A percentile compares a stretch with the other conserved stretches of the same genome.
Conservation (phyloP, 1,140 invertebrate species). For the Meloidogyne exigua region DNA sequence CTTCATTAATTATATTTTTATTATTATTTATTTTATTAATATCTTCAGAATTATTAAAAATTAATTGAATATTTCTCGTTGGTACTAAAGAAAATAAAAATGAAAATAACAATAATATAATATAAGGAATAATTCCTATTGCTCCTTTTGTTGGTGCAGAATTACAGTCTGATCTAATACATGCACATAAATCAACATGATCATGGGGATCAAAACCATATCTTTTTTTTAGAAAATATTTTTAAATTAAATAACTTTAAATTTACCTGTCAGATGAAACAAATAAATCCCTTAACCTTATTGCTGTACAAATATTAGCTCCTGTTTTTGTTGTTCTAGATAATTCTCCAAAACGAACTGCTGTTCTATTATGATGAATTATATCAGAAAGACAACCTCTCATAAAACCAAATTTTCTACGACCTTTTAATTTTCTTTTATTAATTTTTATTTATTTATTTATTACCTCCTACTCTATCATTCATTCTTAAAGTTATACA, state of each 20-base stretch:
- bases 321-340: conserved; percentile 21
- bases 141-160: not conserved
- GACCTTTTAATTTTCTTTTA: conserved; percentile 36
- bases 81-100: not conserved
- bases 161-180: conserved; percentile 46
- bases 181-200: conserved; percentile 53
- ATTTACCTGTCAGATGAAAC: conserved; percentile 24
- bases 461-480: conserved; percentile 60
- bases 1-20: not conserved
- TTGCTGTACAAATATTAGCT: conserved; percentile 24
- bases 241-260: not conserved
- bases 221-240: conserved; percentile 39
- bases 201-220: conserved; percentile 53
- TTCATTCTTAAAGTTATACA: conserved; percentile 62
- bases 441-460: not conserved
- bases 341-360: conserved; percentile 44
- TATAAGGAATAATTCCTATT: not conserved
- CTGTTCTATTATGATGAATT: conserved; percentile 57
- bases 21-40: not conserved
- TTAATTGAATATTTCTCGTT: not conserved
- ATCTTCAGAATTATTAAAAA: not conserved
- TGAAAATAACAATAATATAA: not conserved
- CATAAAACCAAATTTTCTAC: conserved; percentile 59
- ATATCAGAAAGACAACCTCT: conserved; percentile 63
- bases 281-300: conserved; percentile 23